Evolutionary conservation across 2,113 vertebrate species (phyloP), one percentile per base, ranked within the genome.

Genomic region (Barnardius zonarius): DNA sequence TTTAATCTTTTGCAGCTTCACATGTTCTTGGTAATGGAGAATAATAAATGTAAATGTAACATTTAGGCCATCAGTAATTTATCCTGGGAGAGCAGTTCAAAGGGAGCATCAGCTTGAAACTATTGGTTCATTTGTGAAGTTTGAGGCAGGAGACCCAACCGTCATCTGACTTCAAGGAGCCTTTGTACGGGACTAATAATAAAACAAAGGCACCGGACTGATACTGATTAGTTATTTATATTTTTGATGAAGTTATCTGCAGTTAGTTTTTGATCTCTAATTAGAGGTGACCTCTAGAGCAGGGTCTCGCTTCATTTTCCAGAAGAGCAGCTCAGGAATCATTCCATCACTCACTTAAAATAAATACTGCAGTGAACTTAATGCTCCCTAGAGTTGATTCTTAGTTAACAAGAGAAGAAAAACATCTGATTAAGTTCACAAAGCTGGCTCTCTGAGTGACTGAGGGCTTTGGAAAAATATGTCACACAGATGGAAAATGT

Each of bases 11-110:
- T 75, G 88, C 80, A 77, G 61, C 86, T 97, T 97, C 83, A 43
- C 80, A 52, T 92, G 85, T 69, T 96, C 93, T 78, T 68, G 73
- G 95, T 93, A 79, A 93, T 73, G 88, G 74, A 95, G 92, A 97
- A 97, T 95, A 98, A 96, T 97, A 96, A 96, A 98, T 98, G 95
- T 96, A 98, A 98, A 98, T 97, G 95, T 97, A 98, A 97, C 97
- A 98, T 97, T 98, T 98, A 97, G 96, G 88, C 92, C 95, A 96
- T 90, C 95, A 95, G 93, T 97, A 97, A 97, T 95, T 97, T 93
- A 96, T 96, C 96, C 94, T 94, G 76, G 54, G 92, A 97, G 89
- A 97, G 84, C 61, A 96, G 94, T 97, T 98, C 97, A 98, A 98
- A 97, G 93, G 59, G 66, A 98, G 89, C 28, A 97, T 74, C 86